phyloP scores from a whole-genome alignment of 2,888 invertebrate species.

The Heterodera filipjevi region DNA sequence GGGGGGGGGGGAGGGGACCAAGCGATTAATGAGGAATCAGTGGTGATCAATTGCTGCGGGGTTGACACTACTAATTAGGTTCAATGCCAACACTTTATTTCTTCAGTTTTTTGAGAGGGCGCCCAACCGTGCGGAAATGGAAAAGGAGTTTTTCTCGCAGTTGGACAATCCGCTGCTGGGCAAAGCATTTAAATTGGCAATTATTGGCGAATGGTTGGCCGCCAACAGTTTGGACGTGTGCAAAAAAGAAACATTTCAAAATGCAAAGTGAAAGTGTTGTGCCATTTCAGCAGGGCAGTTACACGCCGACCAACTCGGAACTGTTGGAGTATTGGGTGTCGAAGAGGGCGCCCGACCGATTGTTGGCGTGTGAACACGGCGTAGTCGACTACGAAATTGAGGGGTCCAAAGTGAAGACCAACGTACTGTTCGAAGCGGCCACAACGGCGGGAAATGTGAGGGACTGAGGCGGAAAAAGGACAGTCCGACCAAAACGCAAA shows the following conservation, averaged over 20 bases:
- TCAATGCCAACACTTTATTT: neutral
- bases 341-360: conserved; percentile 62
- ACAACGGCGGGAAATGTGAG: conserved; percentile 59
- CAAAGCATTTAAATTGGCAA: conserved; percentile 63
- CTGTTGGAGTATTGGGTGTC: conserved; percentile 64
- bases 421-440: conserved; percentile 63
- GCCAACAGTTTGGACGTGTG: conserved; percentile 61
- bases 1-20: no score
- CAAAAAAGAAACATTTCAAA: neutral
- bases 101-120: conserved; percentile 22
- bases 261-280: neutral
- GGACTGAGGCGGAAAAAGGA: neutral
- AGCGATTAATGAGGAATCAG: no score
- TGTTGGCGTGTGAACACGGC: conserved; percentile 63
- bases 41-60: no score
- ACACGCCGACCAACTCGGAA: conserved; percentile 64
- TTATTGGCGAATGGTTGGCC: conserved; percentile 64
- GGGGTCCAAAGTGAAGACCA: conserved; percentile 64
- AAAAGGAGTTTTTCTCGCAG: conserved; percentile 63
- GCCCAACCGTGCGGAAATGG: conserved; percentile 42
- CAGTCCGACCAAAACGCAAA: neutral
- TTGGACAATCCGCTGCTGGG: conserved; percentile 64
- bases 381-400: conserved; percentile 65
- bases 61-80: neutral
- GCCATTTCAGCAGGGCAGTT: conserved; percentile 58